These are phyloP conservation scores for Crocidura indochinensis DNA, from an alignment of 2,797 vertebrate species.

Conservation along the genomic window DNA sequence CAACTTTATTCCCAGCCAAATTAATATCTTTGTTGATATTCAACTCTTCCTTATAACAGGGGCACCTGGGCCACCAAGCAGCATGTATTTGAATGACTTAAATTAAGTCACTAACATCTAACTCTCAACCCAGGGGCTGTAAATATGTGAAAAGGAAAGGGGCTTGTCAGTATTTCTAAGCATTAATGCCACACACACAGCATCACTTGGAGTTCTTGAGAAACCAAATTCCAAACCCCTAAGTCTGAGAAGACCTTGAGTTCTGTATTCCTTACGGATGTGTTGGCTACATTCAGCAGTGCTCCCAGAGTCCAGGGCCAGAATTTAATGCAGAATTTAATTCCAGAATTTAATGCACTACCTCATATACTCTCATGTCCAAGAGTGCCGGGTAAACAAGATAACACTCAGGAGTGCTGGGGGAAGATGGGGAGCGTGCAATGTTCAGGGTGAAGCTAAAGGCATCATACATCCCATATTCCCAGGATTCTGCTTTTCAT, in stretches of 20 bases:
- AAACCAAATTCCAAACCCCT: background rate
- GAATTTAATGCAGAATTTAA: no score
- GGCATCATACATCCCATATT: no score
- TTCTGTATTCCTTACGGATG: no score
- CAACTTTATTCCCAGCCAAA: background rate
- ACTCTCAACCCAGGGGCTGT: background rate
- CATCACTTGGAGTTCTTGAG: background rate
- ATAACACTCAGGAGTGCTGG: no score
- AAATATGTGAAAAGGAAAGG: conserved; percentile 12
- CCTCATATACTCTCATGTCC: no score
- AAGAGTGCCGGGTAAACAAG: no score
- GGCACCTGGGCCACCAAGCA: background rate
- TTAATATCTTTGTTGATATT: background rate
- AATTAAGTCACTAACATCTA: background rate
- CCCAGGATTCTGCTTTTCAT: no score
- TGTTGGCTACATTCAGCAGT: no score
- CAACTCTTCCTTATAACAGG: background rate
- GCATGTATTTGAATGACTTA: background rate
- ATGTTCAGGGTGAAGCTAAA: no score
- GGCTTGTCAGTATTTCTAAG: conserved; percentile 1
- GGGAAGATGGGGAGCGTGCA: no score
- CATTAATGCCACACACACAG: background rate
- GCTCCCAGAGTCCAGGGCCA: no score
- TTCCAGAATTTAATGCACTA: no score
- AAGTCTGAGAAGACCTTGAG: background rate